Evolutionary conservation across 2,797 vertebrate genomes (phyloP).

Genomic region (Chrysocyon brachyurus): DNA sequence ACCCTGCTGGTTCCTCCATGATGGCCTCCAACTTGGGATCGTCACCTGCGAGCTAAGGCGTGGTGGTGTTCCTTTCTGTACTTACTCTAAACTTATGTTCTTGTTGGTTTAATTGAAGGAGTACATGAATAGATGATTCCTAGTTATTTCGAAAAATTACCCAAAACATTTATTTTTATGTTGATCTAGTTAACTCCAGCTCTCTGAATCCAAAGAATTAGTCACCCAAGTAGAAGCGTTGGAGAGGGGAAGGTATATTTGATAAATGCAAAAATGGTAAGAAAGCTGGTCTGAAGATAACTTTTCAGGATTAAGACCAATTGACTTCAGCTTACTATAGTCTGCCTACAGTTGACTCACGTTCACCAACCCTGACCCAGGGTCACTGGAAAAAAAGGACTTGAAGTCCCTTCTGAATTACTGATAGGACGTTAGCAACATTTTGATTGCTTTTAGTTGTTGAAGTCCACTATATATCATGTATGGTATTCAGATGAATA

Average conservation of each 20-base stretch:
- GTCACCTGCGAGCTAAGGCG: not conserved
- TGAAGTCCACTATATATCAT: not conserved
- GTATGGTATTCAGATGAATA: not conserved
- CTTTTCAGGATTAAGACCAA: not conserved
- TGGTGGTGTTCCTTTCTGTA: not conserved
- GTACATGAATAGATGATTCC: not conserved
- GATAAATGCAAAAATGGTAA: not conserved
- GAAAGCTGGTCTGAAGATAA: not conserved
- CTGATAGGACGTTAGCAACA: not conserved
- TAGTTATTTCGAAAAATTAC: not conserved
- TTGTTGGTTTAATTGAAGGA: not conserved
- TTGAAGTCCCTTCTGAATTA: not conserved
- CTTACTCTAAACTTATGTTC: not conserved
- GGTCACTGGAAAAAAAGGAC: not conserved
- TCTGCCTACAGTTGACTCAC: not conserved
- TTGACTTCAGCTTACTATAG: not conserved
- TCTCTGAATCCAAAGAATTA: constrained; percentile 17
- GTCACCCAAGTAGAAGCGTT: not conserved
- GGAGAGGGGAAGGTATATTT: not conserved
- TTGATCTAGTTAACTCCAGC: not conserved
- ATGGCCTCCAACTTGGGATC: not conserved
- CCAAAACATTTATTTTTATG: not conserved
- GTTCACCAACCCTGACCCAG: not conserved
- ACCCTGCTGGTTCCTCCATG: not conserved
- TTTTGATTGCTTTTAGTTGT: not conserved